Percentiles rank a stretch among this genome's conserved stretches.
Conservation (phyloP, 2,113 vertebrate genomes). For the Lichenostomus cassidix region DNA sequence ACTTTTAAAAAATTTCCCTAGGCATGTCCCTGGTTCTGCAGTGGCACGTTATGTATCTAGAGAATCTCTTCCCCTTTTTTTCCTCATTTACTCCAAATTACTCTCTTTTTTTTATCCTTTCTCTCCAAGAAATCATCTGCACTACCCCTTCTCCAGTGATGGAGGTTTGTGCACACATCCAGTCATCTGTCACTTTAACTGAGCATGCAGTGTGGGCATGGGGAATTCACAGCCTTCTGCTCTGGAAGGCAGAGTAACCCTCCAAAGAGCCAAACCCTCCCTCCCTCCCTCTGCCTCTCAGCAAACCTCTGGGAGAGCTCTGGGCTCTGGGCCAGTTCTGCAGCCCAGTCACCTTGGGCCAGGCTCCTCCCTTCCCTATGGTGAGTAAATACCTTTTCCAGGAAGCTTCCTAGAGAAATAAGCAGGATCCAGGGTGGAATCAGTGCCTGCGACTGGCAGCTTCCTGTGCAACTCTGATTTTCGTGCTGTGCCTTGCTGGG, state of each 20-base stretch:
- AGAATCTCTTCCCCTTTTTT: neutral
- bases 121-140: neutral
- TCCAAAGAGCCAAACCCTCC: neutral
- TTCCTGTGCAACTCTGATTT: neutral
- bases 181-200: slow-evolving; percentile 32
- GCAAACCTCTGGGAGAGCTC: slow-evolving; percentile 5
- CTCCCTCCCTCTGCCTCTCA: neutral
- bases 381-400: neutral
- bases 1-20: neutral
- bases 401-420: neutral
- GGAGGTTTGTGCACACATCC: neutral
- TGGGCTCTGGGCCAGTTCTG: slow-evolving; percentile 45
- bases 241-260: slow-evolving; percentile 8
- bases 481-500: neutral
- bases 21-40: neutral
- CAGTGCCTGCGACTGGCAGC: neutral
- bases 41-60: neutral
- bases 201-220: neutral
- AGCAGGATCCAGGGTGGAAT: neutral
- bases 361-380: neutral
- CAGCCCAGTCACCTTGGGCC: slow-evolving; percentile 33
- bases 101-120: neutral
- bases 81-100: neutral
- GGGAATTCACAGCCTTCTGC: slow-evolving; percentile 52
- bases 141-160: neutral